Evolutionary conservation across 2,888 invertebrate species (phyloP).

Genomic region (Teleiodes luculella): DNA sequence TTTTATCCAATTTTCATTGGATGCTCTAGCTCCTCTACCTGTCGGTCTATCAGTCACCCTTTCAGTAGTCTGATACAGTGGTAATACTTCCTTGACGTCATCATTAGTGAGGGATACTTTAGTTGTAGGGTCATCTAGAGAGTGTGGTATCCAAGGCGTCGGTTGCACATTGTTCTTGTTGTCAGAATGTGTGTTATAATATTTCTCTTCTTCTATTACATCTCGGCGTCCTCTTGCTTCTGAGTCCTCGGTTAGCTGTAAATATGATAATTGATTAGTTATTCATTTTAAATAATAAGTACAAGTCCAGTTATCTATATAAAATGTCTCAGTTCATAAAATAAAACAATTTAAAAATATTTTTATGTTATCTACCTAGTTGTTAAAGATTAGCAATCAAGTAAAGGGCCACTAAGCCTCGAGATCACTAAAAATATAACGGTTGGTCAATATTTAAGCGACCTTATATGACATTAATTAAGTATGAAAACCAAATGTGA

Average conservation of each 20-base stretch:
- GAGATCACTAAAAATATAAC: too few relatives aligned
- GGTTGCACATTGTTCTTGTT: conserved; percentile 40
- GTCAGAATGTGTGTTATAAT: conserved; percentile 56
- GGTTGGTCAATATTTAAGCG: too few relatives aligned
- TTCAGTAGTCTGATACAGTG: conserved; percentile 64
- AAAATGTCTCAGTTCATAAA: too few relatives aligned
- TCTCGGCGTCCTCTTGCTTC: conserved; percentile 62
- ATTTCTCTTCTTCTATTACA: conserved; percentile 72
- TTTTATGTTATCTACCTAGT: neutral
- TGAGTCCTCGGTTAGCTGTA: conserved; percentile 45
- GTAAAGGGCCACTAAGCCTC: too few relatives aligned
- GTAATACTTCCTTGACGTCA: conserved; percentile 48
- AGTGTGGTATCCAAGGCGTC: conserved; percentile 65
- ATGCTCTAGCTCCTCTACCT: conserved; percentile 78
- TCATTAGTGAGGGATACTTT: conserved; percentile 60
- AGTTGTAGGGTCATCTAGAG: conserved; percentile 62
- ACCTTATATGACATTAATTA: too few relatives aligned
- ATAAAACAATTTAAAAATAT: too few relatives aligned
- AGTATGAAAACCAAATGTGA: too few relatives aligned
- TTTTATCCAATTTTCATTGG: conserved; percentile 81
- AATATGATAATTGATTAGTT: neutral
- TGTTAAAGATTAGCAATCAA: neutral
- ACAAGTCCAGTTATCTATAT: too few relatives aligned
- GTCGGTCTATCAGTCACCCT: conserved; percentile 72
- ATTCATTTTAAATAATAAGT: neutral